phyloP scores from a whole-genome alignment of 2,113 vertebrate species.

The Sinocyclocheilus maitianheensis region DNA sequence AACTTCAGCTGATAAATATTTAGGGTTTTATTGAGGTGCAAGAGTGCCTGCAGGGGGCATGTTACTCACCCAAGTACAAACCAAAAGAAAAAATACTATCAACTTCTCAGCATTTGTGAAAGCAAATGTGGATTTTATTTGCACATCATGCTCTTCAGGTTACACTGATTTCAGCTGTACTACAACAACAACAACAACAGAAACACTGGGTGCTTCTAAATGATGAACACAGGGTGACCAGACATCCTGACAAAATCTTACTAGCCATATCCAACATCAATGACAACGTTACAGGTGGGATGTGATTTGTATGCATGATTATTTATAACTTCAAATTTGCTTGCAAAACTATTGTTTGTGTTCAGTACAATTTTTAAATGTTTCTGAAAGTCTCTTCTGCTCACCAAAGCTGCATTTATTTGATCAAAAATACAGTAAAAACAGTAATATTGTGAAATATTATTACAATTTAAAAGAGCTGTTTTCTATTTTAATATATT shows the following conservation, averaged over 20 bases:
- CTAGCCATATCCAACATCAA: not conserved
- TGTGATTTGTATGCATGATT: not conserved
- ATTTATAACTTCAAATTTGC: not conserved
- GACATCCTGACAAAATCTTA: not conserved
- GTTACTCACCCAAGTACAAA: not conserved
- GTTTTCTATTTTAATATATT: not conserved
- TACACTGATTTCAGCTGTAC: not conserved
- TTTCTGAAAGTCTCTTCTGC: not conserved
- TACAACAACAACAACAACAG: not conserved
- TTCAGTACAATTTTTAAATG: not conserved
- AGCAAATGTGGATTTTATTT: not conserved
- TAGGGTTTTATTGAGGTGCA: not conserved
- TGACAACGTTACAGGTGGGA: not conserved
- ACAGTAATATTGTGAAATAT: not conserved
- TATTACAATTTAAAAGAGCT: not conserved
- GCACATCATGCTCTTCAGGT: not conserved
- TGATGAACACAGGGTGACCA: not conserved
- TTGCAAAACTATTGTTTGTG: not conserved
- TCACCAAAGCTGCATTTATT: not conserved
- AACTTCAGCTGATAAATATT: not conserved
- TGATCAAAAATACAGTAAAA: not conserved
- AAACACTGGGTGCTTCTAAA: not conserved
- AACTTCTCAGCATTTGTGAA: not conserved
- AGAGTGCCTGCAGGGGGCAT: not conserved
- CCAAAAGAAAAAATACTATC: not conserved